A percentile compares a stretch with the other conserved stretches of the same genome.
Conservation (phyloP, 2,797 vertebrate genomes). For the Oophaga sylvatica region DNA sequence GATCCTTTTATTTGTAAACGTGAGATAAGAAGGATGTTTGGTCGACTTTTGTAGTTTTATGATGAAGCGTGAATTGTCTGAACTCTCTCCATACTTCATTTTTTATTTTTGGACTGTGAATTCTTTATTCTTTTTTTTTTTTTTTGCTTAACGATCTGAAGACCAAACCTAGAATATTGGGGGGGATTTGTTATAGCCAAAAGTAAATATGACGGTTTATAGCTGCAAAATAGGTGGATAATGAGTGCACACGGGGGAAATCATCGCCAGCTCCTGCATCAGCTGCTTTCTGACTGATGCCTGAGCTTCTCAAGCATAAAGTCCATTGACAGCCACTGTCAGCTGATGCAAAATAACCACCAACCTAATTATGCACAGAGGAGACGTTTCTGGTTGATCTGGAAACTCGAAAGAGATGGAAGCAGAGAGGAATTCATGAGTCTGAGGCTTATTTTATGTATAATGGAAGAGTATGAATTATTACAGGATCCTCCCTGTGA, state of each 20-base stretch:
- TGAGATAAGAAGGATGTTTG: no score
- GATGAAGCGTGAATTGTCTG: neutral
- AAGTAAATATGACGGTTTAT: neutral
- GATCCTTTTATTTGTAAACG: no score
- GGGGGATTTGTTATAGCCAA: neutral
- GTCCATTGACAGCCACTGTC: constrained; percentile 36
- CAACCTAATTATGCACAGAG: constrained; percentile 15
- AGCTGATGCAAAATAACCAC: neutral
- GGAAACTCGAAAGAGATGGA: neutral
- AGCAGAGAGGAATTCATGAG: neutral
- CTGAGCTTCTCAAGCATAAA: constrained; percentile 17
- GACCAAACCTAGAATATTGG: neutral
- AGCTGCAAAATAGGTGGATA: constrained; percentile 19
- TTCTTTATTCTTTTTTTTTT: neutral
- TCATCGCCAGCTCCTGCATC: neutral
- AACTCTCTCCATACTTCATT: neutral
- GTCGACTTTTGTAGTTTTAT: neutral
- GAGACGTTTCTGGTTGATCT: constrained; percentile 9
- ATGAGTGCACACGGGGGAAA: neutral
- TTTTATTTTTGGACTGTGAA: neutral
- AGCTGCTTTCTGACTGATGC: constrained; percentile 30
- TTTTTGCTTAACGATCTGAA: neutral
- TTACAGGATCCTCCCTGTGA: neutral
- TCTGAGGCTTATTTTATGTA: neutral
- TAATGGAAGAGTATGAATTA: neutral